Percentiles rank a stretch among this genome's conserved stretches.
phyloP scores from a whole-genome alignment of 1,140 invertebrate species.

The Trichogramma pretiosum region DNA sequence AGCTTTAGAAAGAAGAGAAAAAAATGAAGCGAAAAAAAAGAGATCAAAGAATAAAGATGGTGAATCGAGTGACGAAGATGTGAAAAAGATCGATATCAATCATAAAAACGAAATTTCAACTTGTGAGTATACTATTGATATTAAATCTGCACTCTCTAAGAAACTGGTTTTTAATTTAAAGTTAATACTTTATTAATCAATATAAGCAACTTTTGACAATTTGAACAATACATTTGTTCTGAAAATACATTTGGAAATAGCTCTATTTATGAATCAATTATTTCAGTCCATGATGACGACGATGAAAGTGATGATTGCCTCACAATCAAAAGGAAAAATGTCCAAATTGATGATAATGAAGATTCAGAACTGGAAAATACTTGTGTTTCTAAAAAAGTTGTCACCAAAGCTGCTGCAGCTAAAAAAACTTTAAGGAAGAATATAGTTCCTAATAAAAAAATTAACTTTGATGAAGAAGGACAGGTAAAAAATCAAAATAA shows the following conservation, averaged over 20 bases:
- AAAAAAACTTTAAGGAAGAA: slow-evolving; percentile 87
- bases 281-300: background rate
- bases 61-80: slow-evolving; percentile 8
- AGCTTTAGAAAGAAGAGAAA: slow-evolving; percentile 64
- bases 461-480: slow-evolving; percentile 42
- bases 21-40: slow-evolving; percentile 19
- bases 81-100: too few relatives aligned
- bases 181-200: too few relatives aligned
- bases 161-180: too few relatives aligned
- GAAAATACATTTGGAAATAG: too few relatives aligned
- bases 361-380: slow-evolving; percentile 13
- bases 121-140: too few relatives aligned
- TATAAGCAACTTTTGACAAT: too few relatives aligned
- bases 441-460: slow-evolving; percentile 72
- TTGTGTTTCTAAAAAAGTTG: slow-evolving; percentile 51
- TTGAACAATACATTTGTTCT: too few relatives aligned
- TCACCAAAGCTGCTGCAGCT: slow-evolving; percentile 74
- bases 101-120: too few relatives aligned
- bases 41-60: slow-evolving; percentile 2
- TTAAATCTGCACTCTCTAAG: too few relatives aligned
- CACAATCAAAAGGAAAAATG: slow-evolving; percentile 36
- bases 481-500: slow-evolving; percentile 27
- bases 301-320: slow-evolving; percentile 27
- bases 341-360: slow-evolving; percentile 25
- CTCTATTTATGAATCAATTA: too few relatives aligned